phyloP scores from a whole-genome alignment of 2,797 vertebrate genomes.

The Hoplostethus mediterraneus region DNA sequence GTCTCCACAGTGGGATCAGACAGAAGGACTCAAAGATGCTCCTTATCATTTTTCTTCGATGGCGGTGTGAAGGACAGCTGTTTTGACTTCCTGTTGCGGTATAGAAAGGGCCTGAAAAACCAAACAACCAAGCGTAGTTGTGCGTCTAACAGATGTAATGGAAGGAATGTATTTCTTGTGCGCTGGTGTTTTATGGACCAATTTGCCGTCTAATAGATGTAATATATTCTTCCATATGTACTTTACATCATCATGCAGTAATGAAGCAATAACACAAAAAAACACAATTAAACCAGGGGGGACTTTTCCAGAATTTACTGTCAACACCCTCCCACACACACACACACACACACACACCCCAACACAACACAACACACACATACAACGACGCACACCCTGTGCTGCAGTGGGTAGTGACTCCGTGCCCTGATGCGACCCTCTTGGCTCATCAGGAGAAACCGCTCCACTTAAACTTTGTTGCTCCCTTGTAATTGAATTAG shows the following conservation, averaged over 20 bases:
- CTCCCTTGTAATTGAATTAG: constrained; percentile 82
- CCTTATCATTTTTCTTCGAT: neutral
- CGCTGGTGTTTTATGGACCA: constrained; percentile 6
- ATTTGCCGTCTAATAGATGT: constrained; percentile 45
- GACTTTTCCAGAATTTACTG: constrained; percentile 19
- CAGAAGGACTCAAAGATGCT: constrained; percentile 21
- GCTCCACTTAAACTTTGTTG: constrained; percentile 81
- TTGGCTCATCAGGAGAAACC: constrained; percentile 73
- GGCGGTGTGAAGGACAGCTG: constrained; percentile 23
- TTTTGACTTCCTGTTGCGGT: too few species aligned
- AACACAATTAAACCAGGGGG: constrained; percentile 10
- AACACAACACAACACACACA: neutral
- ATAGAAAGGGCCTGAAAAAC: neutral
- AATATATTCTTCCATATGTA: constrained; percentile 38
- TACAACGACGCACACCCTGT: neutral
- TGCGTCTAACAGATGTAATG: constrained; percentile 34
- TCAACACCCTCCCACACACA: neutral
- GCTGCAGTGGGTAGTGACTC: constrained; percentile 40
- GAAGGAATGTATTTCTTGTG: constrained; percentile 6
- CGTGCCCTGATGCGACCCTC: constrained; percentile 61
- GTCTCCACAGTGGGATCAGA: constrained; percentile 27
- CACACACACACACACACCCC: constrained; percentile 9
- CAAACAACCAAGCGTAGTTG: neutral
- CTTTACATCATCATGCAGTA: constrained; percentile 28
- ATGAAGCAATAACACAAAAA: constrained; percentile 32